Conservation (phyloP, 92 coral and sea anemone species). For the Anthopleura xanthogrammica region DNA sequence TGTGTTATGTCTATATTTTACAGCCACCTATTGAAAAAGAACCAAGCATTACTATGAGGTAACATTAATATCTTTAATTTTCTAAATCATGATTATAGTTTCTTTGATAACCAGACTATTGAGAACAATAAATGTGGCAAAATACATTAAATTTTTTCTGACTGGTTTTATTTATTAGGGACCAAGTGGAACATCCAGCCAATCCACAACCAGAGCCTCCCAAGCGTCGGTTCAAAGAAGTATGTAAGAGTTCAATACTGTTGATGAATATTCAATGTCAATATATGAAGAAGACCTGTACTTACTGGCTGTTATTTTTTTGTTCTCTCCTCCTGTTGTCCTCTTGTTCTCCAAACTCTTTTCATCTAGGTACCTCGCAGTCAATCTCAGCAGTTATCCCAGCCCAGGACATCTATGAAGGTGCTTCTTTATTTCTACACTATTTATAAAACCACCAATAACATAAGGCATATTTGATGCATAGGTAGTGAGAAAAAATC, state of each 20-base stretch:
- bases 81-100: too few relatives aligned
- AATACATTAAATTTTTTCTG: not conserved
- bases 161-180: not conserved
- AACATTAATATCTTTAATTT: too few relatives aligned
- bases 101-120: too few relatives aligned
- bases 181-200: not conserved
- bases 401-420: constrained; percentile 39
- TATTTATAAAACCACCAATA: too few relatives aligned
- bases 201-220: constrained; percentile 20
- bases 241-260: not conserved
- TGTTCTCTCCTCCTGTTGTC: constrained; percentile 20
- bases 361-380: constrained; percentile 17
- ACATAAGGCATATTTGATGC: too few relatives aligned
- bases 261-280: not conserved
- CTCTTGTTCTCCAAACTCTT: constrained; percentile 25
- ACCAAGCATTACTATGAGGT: not conserved
- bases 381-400: constrained; percentile 21
- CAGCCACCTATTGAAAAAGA: not conserved
- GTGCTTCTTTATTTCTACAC: constrained; percentile 37
- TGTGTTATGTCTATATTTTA: not conserved
- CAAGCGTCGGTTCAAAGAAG: constrained; percentile 37
- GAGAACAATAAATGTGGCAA: too few relatives aligned
- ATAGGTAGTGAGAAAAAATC: not conserved
- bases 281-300: not conserved
- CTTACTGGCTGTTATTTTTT: constrained; percentile 17